Evolutionary conservation across 2,888 invertebrate genomes (phyloP).

Genomic region (Epicampocera succincta): DNA sequence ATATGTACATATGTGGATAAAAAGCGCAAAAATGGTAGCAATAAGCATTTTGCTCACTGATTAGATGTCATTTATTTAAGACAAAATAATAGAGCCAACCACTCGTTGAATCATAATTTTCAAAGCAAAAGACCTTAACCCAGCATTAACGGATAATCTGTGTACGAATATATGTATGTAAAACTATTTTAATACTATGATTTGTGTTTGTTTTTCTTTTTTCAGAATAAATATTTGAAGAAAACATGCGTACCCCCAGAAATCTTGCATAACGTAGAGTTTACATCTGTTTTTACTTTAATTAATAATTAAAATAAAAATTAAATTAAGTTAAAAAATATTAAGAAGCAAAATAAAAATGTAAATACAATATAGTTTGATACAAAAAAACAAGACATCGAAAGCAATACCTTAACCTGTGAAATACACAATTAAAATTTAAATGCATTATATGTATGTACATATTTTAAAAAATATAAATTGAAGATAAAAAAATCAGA

Average conservation of each 20-base stretch:
- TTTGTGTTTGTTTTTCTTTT: conserved; percentile 2
- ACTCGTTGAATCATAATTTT: no score
- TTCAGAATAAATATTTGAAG: conserved; percentile 22
- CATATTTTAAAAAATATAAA: no score
- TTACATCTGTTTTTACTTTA: neutral
- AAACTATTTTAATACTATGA: neutral
- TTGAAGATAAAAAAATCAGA: no score
- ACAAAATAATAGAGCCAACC: no score
- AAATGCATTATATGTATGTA: no score
- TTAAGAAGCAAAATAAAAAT: conserved; percentile 26
- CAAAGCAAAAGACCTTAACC: no score
- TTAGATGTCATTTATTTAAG: no score
- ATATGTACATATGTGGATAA: no score
- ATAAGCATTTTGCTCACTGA: no score
- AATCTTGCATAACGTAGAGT: neutral
- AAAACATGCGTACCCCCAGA: neutral
- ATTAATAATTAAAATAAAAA: neutral
- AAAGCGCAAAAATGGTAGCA: no score
- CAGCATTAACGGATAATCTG: no score
- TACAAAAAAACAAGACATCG: conserved; percentile 80
- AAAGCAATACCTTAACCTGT: conserved; percentile 81
- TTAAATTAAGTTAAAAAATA: neutral
- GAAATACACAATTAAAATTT: conserved; percentile 73
- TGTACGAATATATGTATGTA: no score
- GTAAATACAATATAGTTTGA: conserved; percentile 28